A percentile compares a stretch with the other conserved stretches of the same genome.
Evolutionary conservation across 2,797 vertebrate species (phyloP).

Genomic region (Paramormyrops hopkinsi): DNA sequence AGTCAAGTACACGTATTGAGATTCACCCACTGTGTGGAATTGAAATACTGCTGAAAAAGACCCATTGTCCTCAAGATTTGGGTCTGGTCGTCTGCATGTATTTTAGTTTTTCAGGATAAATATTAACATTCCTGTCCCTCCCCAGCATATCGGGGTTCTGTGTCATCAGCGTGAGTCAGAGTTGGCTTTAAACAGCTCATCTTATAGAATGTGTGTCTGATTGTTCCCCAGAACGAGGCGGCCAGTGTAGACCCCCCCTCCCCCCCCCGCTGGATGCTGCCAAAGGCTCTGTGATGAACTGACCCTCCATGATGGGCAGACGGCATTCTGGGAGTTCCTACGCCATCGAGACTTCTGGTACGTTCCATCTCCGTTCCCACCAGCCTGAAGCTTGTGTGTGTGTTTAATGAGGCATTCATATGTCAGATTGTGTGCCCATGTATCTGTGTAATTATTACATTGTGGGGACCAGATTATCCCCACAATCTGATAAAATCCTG

Average conservation of each 20-base stretch:
- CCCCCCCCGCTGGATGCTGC: conserved; percentile 36
- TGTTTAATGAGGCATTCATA: neutral
- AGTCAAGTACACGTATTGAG: neutral
- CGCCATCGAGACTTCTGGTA: conserved; percentile 47
- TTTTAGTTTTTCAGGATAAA: neutral
- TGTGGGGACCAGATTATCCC: neutral
- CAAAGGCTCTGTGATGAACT: conserved; percentile 12
- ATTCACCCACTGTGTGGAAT: neutral
- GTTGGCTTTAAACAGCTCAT: neutral
- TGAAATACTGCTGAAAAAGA: neutral
- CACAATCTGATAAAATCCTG: neutral
- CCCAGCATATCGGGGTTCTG: neutral
- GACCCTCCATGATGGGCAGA: conserved; percentile 47
- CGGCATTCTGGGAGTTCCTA: conserved; percentile 41
- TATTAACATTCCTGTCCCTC: neutral
- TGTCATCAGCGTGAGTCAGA: neutral
- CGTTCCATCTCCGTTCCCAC: neutral
- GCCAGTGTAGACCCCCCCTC: conserved; percentile 22
- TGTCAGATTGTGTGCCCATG: neutral
- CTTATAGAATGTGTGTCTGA: conserved; percentile 41
- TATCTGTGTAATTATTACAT: neutral
- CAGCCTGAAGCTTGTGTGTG: neutral
- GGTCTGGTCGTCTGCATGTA: neutral
- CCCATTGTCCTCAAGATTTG: neutral
- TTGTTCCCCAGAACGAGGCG: conserved; percentile 37